Base-by-base conservation (phyloP, 1,140 invertebrate species). In the Eriocheir sinensis region DNA sequence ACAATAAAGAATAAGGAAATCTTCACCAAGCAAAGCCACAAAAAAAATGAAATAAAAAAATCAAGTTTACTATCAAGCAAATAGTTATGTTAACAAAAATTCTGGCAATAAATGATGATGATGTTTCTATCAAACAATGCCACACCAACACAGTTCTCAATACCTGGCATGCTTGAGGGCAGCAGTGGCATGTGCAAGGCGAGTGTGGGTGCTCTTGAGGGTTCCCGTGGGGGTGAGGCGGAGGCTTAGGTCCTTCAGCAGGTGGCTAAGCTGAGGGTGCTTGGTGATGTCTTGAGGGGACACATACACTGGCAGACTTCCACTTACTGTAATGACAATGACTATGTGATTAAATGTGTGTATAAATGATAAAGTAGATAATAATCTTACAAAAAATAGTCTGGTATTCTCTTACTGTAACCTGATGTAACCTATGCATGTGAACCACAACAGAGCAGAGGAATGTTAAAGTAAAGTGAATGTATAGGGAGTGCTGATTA, bases 271-370 rank as follows among this genome's bases (percentile, higher is more conserved):
- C 21, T 86, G 41, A 34, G 92, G 92, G 40, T 93, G 85, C 30
- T 93, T 88, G 81, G 44, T 93, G 21, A 93, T 83, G 72, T 93
- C 92, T 21, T 93, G 81, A 34, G 79, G 81, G 60, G 72, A 83
- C 48, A 88, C 81, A 72, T 86, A 93, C 41, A 85, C 92, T 38
- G 92, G 92, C 32, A 93, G 83, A 27, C 83, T 93, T 30, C 44
- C 83, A 88, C 83, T 93, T 83, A 93, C 92, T 93, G 48, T 15
- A 86, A 93, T 17, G 40, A 30, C 30, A 93, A 0, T 1, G 36
- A n/a, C 32, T n/a, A 72, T 72, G 2, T 72, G 6, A 0, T 21
- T n/a, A 0, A 72, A 12, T 72, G 60, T n/a, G 48, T 17, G 21
- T n/a, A 72, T n/a, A 72, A 27, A 72, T 72, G n/a, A 27, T 72